phyloP scores from a whole-genome alignment of 2,888 invertebrate genomes.

The Cybosia mesomella region DNA sequence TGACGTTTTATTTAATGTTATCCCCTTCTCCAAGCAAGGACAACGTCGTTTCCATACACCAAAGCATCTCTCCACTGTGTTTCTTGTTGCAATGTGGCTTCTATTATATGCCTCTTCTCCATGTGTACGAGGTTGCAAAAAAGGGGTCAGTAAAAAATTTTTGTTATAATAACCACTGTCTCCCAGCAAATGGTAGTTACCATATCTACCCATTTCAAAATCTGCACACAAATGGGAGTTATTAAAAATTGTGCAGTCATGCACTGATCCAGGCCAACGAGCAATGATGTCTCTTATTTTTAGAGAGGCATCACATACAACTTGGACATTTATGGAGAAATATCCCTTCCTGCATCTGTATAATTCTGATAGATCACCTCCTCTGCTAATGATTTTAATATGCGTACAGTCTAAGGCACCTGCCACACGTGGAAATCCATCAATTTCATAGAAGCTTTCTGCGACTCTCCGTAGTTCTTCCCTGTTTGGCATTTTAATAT shows the following conservation, averaged over 20 bases:
- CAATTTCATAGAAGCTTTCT: no score
- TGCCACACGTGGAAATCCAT: no score
- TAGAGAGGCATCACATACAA: neutral
- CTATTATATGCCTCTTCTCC: constrained; percentile 34
- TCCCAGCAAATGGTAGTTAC: no score
- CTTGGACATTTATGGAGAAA: neutral
- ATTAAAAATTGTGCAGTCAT: constrained; percentile 60
- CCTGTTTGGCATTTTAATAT: neutral
- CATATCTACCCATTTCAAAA: constrained; percentile 23
- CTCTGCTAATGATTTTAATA: neutral
- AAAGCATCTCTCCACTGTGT: constrained; percentile 53
- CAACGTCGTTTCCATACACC: constrained; percentile 20
- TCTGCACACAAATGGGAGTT: constrained; percentile 43
- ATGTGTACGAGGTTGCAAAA: neutral
- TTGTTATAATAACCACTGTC: no score
- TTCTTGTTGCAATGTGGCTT: constrained; percentile 56
- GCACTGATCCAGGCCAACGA: constrained; percentile 53
- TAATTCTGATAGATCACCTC: neutral
- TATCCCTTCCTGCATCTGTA: neutral
- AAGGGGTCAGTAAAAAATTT: neutral
- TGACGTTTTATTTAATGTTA: neutral
- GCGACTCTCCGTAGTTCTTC: no score
- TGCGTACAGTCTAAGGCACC: no score
- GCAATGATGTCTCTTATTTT: constrained; percentile 15
- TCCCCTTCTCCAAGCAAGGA: constrained; percentile 10